Base-by-base conservation (phyloP, 2,888 invertebrate genomes). In the Cremastobaeus sp. region DNA sequence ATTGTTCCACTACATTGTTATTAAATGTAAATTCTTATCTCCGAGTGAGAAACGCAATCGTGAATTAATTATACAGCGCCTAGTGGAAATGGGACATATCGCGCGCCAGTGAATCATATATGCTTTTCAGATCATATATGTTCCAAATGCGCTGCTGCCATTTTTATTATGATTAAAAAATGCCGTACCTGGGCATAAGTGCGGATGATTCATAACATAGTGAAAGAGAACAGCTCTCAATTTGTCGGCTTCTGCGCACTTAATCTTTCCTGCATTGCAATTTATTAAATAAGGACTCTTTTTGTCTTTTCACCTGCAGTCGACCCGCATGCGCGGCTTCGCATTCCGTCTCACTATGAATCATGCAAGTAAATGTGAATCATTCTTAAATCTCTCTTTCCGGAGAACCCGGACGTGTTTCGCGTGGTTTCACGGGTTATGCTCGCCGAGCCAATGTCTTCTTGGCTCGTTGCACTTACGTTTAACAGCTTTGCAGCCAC, bases 351-450 rank as follows among this genome's bases (percentile, higher is more conserved):
- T 59, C 59, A 69, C 69, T 65, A 74, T 74, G 74, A 74, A 65
- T 74, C 74, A 74, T 74, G 50, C 69, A 52, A 65, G 54, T 21
- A 47, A 60, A 70, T 70, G 74, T 74, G 74, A 70, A 74, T 70
- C 70, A 74, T 52, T 70, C 70, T 62, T 74, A 66, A 70, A 74
- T 70, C 65, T 66, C 69, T 62, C 62, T 65, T 74, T 74, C 74
- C 70, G 74, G 70, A 66, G 74, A 70, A 74, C 74, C 70, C 74
- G 74, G 74, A 74, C 70, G 74, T 59, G 74, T 70, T 70, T 74
- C 74, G 74, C 74, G 69, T 74, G 69, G 69, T 70, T 74, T 66
- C 74, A 74, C 70, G 66, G 65, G 57, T 34, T 43, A 39, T 55
- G 60, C 60, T 41, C 70, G 43, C 59, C 32, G 20, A 60, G 74